These are phyloP conservation scores for Apus apus DNA, from an alignment of 2,113 vertebrate species.

Conservation along the genomic window DNA sequence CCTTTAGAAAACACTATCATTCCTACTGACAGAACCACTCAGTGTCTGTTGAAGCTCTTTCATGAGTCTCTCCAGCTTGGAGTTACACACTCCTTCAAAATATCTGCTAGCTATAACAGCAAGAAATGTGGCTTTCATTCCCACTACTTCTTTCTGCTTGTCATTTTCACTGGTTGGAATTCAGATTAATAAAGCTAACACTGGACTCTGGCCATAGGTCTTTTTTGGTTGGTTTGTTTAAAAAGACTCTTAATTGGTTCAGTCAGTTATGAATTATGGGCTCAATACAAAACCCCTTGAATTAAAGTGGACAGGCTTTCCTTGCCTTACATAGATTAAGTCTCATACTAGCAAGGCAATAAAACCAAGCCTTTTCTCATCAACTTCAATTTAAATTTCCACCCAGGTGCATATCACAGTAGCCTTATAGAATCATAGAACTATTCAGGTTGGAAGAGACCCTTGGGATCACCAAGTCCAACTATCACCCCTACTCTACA, in stretches of 20 bases:
- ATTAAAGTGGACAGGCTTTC: neutral
- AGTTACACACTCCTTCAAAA: neutral
- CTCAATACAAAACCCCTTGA: neutral
- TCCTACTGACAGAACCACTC: neutral
- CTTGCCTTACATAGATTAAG: neutral
- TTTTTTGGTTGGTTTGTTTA: neutral
- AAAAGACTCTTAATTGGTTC: neutral
- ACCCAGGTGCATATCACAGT: neutral
- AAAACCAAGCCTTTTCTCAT: neutral
- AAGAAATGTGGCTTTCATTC: neutral
- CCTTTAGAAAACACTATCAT: neutral
- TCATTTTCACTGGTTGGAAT: neutral
- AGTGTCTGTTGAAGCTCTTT: neutral
- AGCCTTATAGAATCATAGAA: neutral
- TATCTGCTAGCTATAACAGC: neutral
- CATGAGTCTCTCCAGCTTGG: neutral
- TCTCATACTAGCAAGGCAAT: neutral
- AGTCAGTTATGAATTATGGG: neutral
- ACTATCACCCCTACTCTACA: too few species aligned
- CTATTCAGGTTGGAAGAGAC: too few species aligned
- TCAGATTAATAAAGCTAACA: neutral
- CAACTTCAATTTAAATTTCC: neutral
- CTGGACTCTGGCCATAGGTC: neutral
- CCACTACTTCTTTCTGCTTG: neutral
- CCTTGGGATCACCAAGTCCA: too few species aligned